Base-by-base conservation (phyloP, 1,140 invertebrate genomes). In the Phymastichus coffea region DNA sequence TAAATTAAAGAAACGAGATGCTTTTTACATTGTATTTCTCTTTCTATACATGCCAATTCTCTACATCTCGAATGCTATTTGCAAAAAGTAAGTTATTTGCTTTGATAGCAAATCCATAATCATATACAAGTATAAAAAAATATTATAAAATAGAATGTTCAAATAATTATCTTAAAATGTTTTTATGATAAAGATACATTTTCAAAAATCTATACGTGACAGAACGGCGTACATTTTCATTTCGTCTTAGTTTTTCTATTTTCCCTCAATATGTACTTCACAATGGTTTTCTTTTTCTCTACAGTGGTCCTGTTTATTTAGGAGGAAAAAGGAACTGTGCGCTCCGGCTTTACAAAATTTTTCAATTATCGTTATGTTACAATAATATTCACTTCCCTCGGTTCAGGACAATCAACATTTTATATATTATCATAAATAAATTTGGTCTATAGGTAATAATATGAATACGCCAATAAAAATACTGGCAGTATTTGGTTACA, bases 391-490 rank as follows among this genome's bases (percentile, higher is more conserved):
- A 49, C 71, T 71, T 66, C 66, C 67, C 70, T 71, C 65, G 66
- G 68, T 70, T 77, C 68, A 74, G 70, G 70, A 78, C 68, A 72
- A 77, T 66, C 70, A 73, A 75, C 70, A 70, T 57, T 77, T 67
- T 76, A 80, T 80, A 79, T 79, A 79, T 79, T 78, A 78, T 78
- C 77, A 80, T 80, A 80, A 80, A 80, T 80, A 80, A 79, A 77
- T 80, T 80, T 80, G 77, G 77, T 80, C 75, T 80, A 79, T 79
- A 73, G 76, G 73, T 80, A 80, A 79, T 80, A 79, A 77, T 76
- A 72, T 77, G 74, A 77, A 80, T 79, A 79, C 76, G 73, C 76
- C 76, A 67, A 71, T 76, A 72, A 56, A 69, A 73, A 66, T 49
- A 73, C 73, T 75, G 77, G 74, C 77, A 78, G 78, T 79, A 79